phyloP scores from a whole-genome alignment of 2,888 invertebrate species.

The Apamea monoglypha region DNA sequence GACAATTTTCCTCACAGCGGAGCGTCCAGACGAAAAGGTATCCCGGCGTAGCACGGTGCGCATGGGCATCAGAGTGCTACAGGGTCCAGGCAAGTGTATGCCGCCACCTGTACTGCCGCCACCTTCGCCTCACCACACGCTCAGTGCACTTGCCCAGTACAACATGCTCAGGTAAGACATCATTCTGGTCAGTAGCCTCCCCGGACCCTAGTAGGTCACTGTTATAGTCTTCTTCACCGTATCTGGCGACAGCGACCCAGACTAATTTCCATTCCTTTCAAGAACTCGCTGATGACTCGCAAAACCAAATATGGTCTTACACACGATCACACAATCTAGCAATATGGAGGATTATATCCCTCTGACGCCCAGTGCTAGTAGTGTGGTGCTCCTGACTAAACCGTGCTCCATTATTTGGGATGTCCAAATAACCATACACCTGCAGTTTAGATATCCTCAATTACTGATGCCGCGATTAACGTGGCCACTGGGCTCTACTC shows the following conservation, averaged over 20 bases:
- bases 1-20: constrained; percentile 90
- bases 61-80: constrained; percentile 96
- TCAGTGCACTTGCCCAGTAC: constrained; percentile 81
- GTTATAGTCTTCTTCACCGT: not conserved
- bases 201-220: not conserved
- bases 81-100: constrained; percentile 89
- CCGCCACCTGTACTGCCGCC: constrained; percentile 76
- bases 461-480: not conserved
- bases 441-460: no score
- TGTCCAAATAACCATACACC: not conserved
- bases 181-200: not conserved
- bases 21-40: constrained; percentile 95
- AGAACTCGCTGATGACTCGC: not conserved
- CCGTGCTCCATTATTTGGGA: no score
- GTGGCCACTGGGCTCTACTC: no score
- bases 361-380: not conserved
- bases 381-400: not conserved
- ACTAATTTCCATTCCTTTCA: not conserved
- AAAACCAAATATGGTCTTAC: not conserved
- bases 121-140: constrained; percentile 78
- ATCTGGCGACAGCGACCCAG: not conserved
- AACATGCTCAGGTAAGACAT: constrained; percentile 81
- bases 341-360: no score
- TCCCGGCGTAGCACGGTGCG: constrained; percentile 94
- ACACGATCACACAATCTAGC: not conserved